A percentile compares a stretch with the other conserved stretches of the same genome.
Conservation (phyloP, 1,140 invertebrate genomes). For the Augochlora pura region DNA sequence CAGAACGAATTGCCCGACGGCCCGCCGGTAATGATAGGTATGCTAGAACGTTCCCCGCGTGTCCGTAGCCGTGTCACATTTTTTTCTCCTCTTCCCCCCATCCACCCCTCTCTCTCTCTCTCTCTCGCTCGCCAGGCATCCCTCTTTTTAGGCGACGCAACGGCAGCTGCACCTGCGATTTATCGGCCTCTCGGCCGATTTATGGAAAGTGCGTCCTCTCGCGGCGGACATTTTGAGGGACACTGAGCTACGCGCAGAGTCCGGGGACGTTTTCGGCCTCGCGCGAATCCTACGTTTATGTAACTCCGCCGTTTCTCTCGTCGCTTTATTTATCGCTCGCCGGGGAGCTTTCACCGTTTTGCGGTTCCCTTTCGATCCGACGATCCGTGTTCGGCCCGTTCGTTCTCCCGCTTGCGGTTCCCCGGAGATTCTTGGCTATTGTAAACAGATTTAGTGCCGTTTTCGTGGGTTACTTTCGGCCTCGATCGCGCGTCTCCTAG, state of each 20-base stretch:
- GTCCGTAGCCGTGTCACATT: constrained; percentile 1
- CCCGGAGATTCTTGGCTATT: neutral
- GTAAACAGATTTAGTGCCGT: neutral
- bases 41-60: constrained; percentile 6
- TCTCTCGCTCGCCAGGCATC: no score
- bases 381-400: neutral
- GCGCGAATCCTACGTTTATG: constrained; percentile 17
- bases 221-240: constrained; percentile 8
- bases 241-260: constrained; percentile 14
- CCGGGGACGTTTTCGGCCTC: constrained; percentile 13
- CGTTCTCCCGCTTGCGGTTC: neutral
- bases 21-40: constrained; percentile 52
- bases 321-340: constrained; percentile 24
- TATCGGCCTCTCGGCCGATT: constrained; percentile 4
- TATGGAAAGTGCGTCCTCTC: constrained; percentile 17
- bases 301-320: constrained; percentile 15
- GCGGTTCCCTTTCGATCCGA: constrained; percentile 7
- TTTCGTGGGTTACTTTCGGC: neutral
- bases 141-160: neutral
- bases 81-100: neutral
- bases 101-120: neutral
- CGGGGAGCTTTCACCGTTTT: constrained; percentile 8
- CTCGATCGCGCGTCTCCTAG: no score
- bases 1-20: constrained; percentile 48
- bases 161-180: neutral